Evolutionary conservation across 30 jellyfish, hydroid and myxozoan species (phyloP).

Genomic region (Mastigias papua): DNA sequence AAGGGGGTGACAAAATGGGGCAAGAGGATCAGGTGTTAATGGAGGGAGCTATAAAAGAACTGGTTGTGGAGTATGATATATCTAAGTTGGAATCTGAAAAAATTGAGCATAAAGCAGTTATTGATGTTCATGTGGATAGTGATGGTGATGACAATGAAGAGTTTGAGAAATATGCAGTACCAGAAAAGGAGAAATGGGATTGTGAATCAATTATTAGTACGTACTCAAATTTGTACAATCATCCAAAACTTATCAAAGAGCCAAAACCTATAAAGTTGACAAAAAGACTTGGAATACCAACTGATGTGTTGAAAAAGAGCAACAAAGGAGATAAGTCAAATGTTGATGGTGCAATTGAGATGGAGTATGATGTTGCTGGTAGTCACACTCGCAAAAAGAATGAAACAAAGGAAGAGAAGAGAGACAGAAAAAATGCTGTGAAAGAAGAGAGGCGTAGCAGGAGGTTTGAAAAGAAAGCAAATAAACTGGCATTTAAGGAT

Average conservation of each 20-base stretch:
- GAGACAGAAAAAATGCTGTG: constrained; percentile 72
- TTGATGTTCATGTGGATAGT: constrained; percentile 32
- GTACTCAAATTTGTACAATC: constrained; percentile 89
- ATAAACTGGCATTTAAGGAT: constrained; percentile 77
- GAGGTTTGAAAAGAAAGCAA: constrained; percentile 89
- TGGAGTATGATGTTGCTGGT: background rate
- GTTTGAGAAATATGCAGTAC: constrained; percentile 56
- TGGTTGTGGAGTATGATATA: constrained; percentile 33
- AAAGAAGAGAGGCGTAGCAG: constrained; percentile 82
- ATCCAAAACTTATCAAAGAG: constrained; percentile 81
- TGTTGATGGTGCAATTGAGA: background rate
- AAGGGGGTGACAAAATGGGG: constrained; percentile 15
- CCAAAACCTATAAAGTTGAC: constrained; percentile 75
- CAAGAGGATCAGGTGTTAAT: constrained; percentile 59
- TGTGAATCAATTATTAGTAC: constrained; percentile 95
- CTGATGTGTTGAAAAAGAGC: constrained; percentile 80
- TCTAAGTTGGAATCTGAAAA: background rate
- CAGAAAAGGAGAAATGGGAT: constrained; percentile 88
- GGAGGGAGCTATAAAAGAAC: constrained; percentile 75
- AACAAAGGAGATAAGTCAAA: constrained; percentile 23
- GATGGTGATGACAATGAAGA: constrained; percentile 60
- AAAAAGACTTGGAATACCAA: constrained; percentile 79
- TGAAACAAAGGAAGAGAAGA: constrained; percentile 81
- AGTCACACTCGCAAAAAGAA: constrained; percentile 20
- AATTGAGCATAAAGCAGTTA: background rate